Base-by-base conservation (phyloP, 1,140 invertebrate genomes). In the Oscheius sp. region DNA sequence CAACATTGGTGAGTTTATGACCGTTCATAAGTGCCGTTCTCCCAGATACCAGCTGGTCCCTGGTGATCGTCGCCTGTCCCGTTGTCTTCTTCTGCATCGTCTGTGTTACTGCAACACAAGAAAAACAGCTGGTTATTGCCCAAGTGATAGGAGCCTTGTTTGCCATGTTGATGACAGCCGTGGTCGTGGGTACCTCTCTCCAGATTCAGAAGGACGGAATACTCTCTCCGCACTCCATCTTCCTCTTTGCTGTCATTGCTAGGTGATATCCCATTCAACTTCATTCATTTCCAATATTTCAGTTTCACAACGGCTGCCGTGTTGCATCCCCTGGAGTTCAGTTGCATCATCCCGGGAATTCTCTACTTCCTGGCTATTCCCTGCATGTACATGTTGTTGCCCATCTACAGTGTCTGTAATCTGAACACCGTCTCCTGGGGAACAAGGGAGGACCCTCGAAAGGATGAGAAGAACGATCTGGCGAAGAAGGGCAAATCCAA, bases 341-440 rank as follows among this genome's bases (percentile, higher is more conserved):
- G 77, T 13, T 94, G 92, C 79, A 83, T 96, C 3, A 81, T 90
- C 18, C 91, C 90, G 69, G 90, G 91, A 18, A 84, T 92, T 2
- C 88, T 95, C 29, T 96, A 95, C 84, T 95, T 93, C 82, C 88
- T 95, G 15, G 92, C 92, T 4, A 91, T 95, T 58, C 93, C 93
- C 0, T 92, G 92, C 70, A 95, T 94, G 92, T 95, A 95, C 81
- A 90, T 95, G 88, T 86, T 95, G 70, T 88, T 95, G 15, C 92
- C 93, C 46, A 91, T 95, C 62, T 95, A 93, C 80, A 92, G 92
- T 0, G 86, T 95, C 0, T 93, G 92, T 80, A 95, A 95, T 81
- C 87, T 95, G 82, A 92, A 95, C 83, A 91, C 91, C 76, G 72
- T 94, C 0, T 90, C 89, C 0, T 95, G 93, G 93, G 93, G 93